Conservation (phyloP, 1,140 invertebrate genomes). For the Leptopilina boulardi region DNA sequence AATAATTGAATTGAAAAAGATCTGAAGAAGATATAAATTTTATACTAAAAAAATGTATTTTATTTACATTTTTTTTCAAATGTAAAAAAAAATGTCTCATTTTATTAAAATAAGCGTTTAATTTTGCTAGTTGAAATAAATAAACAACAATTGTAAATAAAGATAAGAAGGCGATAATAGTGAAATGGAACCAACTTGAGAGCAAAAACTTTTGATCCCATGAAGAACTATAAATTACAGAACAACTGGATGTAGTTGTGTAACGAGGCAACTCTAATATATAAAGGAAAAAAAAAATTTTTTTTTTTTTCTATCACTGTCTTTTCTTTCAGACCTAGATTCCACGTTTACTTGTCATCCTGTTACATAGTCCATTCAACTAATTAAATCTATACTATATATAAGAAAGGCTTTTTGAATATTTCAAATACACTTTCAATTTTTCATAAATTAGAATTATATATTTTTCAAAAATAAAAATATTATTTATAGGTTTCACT, state of each 20-base stretch:
- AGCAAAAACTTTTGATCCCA: slow-evolving; percentile 5
- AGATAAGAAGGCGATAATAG: slow-evolving; percentile 2
- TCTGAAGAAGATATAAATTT: no score
- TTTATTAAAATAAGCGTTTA: no score
- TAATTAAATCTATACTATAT: not conserved
- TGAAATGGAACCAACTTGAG: slow-evolving; percentile 13
- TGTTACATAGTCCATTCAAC: slow-evolving; percentile 13
- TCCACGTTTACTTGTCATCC: slow-evolving; percentile 15
- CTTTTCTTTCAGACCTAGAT: slow-evolving; percentile 13
- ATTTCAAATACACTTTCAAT: not conserved
- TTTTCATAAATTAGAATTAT: no score
- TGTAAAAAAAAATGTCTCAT: no score
- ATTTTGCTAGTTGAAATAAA: no score
- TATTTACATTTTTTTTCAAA: no score
- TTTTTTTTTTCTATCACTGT: not conserved
- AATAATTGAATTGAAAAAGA: no score
- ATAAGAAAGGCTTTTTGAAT: not conserved
- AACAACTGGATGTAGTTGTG: slow-evolving; percentile 8
- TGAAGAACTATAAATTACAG: slow-evolving; percentile 14
- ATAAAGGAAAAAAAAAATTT: slow-evolving; percentile 10
- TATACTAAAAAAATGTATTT: no score
- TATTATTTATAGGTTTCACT: no score
- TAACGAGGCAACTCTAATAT: slow-evolving; percentile 1
- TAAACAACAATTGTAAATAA: not conserved
- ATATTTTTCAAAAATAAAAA: no score